These are phyloP conservation scores for Capitella teleta DNA, from an alignment of 1,140 invertebrate genomes.

Conservation along the genomic window DNA sequence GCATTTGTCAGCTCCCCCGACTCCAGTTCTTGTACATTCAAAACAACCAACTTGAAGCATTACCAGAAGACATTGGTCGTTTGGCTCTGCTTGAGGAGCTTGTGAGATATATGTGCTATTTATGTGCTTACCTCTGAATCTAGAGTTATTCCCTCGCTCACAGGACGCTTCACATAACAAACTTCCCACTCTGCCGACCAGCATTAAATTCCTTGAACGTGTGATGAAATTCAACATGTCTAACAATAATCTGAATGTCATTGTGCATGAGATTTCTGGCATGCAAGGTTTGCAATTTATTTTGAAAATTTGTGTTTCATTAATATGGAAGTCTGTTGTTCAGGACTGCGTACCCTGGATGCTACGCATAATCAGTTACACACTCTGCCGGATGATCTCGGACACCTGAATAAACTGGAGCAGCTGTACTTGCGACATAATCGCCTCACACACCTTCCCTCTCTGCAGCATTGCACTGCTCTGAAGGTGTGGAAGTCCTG, in stretches of 20 bases:
- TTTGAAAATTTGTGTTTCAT: constrained; percentile 2
- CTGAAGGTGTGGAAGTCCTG: constrained; percentile 35
- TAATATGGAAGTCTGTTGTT: constrained; percentile 9
- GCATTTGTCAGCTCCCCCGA: constrained; percentile 25
- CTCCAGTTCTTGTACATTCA: constrained; percentile 33
- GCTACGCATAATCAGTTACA: constrained; percentile 63
- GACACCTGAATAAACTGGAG: constrained; percentile 67
- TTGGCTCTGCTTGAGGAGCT: constrained; percentile 40
- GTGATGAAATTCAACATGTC: constrained; percentile 49
- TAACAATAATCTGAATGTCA: constrained; percentile 47
- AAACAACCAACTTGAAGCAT: constrained; percentile 32
- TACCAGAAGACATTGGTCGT: constrained; percentile 37
- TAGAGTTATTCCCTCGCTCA: neutral
- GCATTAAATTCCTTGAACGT: constrained; percentile 51
- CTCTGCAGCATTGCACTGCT: constrained; percentile 29
- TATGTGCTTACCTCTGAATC: constrained; percentile 1
- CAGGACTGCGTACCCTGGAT: constrained; percentile 59
- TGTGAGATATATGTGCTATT: constrained; percentile 23
- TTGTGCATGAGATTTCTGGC: constrained; percentile 51
- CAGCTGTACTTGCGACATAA: constrained; percentile 69
- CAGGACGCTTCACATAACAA: constrained; percentile 55
- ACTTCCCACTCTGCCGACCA: constrained; percentile 45
- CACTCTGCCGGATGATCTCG: constrained; percentile 58
- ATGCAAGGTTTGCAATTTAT: constrained; percentile 22
- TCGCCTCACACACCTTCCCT: constrained; percentile 45